Evolutionary conservation across 2,113 vertebrate species (phyloP).

Genomic region (Osmerus eperlanus): DNA sequence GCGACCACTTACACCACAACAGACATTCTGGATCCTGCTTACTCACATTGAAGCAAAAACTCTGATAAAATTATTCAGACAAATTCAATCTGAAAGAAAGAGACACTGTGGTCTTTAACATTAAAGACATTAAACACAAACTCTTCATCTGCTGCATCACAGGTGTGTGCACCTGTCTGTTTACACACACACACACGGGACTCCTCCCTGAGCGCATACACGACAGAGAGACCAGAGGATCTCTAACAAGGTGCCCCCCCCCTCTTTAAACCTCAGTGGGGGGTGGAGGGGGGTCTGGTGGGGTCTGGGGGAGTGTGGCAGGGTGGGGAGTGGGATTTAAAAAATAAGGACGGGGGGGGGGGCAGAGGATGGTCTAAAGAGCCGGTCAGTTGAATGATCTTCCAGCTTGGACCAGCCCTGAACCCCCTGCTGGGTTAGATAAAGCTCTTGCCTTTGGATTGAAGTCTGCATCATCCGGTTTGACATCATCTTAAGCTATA

Average conservation of each 20-base stretch:
- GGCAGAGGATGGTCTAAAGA: slow-evolving; percentile 24
- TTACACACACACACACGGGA: slow-evolving; percentile 18
- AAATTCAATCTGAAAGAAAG: too few species aligned
- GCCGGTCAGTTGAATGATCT: slow-evolving; percentile 3
- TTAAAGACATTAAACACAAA: too few species aligned
- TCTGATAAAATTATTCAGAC: too few species aligned
- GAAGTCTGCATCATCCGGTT: too few species aligned
- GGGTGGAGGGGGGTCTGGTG: slow-evolving; percentile 11
- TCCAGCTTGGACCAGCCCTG: background rate
- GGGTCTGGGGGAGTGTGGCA: slow-evolving; percentile 11
- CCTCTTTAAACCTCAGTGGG: slow-evolving; percentile 55
- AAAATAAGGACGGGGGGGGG: background rate
- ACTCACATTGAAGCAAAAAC: too few species aligned
- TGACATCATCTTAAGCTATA: too few species aligned
- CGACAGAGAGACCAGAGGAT: slow-evolving; percentile 42
- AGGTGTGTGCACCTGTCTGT: background rate
- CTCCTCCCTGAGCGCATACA: slow-evolving; percentile 55
- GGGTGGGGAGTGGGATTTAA: slow-evolving; percentile 15
- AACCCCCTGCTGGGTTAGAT: too few species aligned
- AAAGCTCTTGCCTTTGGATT: too few species aligned
- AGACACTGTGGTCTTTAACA: too few species aligned
- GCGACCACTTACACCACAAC: too few species aligned
- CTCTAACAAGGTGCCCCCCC: slow-evolving; percentile 56
- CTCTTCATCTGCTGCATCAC: background rate
- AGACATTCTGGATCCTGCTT: too few species aligned